These are phyloP conservation scores for Chaunax sp. DNA, from an alignment of 2,797 vertebrate species.

Conservation along the genomic window DNA sequence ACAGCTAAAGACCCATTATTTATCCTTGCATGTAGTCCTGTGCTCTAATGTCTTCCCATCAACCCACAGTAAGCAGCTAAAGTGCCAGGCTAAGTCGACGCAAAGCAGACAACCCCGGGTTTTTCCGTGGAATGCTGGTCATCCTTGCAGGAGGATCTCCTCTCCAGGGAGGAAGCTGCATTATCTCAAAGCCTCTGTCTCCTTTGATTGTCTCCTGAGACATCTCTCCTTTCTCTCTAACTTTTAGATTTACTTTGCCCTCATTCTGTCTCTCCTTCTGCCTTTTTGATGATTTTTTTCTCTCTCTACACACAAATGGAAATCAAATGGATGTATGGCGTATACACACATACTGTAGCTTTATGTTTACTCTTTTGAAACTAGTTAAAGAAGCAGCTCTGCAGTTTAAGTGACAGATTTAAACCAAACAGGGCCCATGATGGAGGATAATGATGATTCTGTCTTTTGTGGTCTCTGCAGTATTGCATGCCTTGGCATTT, in stretches of 20 bases:
- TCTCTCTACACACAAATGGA: background rate
- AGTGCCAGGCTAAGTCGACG: constrained; percentile 66
- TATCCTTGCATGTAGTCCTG: constrained; percentile 29
- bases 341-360: background rate
- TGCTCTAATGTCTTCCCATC: constrained; percentile 42
- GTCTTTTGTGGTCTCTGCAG: constrained; percentile 76
- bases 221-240: constrained; percentile 42
- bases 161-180: constrained; percentile 65
- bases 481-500: constrained; percentile 78
- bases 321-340: background rate
- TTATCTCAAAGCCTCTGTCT: constrained; percentile 68
- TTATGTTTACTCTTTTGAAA: constrained; percentile 35
- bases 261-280: background rate
- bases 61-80: constrained; percentile 66
- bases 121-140: constrained; percentile 79
- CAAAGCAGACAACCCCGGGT: constrained; percentile 66
- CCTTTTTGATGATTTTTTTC: background rate
- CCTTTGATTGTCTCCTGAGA: constrained; percentile 62
- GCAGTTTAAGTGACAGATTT: constrained; percentile 66
- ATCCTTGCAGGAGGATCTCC: constrained; percentile 70
- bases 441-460: constrained; percentile 74
- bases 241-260: constrained; percentile 55
- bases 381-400: constrained; percentile 29
- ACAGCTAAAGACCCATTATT: constrained; percentile 47
- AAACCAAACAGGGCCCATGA: constrained; percentile 70